These are phyloP conservation scores for Penaeus chinensis DNA, from an alignment of 1,140 invertebrate genomes.

Conservation along the genomic window DNA sequence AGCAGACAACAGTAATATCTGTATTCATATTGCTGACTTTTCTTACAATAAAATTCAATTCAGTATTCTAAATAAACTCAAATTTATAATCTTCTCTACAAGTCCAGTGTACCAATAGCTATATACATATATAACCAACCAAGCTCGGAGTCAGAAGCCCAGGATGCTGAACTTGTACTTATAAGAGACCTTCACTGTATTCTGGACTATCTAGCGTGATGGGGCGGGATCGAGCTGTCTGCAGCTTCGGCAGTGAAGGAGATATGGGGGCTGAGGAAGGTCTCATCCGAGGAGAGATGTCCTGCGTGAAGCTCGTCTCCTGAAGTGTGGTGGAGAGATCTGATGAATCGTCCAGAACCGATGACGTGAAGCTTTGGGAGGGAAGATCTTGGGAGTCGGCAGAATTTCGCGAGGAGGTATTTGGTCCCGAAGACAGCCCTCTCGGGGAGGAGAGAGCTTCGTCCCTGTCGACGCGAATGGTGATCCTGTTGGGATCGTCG, in stretches of 20 bases:
- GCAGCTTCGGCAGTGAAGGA: slow-evolving; percentile 42
- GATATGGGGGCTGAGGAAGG: slow-evolving; percentile 33
- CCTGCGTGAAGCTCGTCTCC: slow-evolving; percentile 36
- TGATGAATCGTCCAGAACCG: slow-evolving; percentile 10
- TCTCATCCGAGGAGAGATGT: slow-evolving; percentile 9
- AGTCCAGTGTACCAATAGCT: slow-evolving; percentile 32
- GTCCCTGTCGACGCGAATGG: slow-evolving; percentile 62
- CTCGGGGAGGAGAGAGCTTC: slow-evolving; percentile 49
- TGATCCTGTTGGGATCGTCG: slow-evolving; percentile 64
- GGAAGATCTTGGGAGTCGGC: slow-evolving; percentile 23
- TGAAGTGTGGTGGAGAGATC: slow-evolving; percentile 27
- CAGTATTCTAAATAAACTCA: slow-evolving; percentile 7
- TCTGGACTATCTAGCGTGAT: slow-evolving; percentile 59
- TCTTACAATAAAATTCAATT: background rate
- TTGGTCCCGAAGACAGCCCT: slow-evolving; percentile 31
- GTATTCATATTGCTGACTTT: too few species aligned
- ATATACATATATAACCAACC: slow-evolving; percentile 37
- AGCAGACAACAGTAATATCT: background rate
- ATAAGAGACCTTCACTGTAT: slow-evolving; percentile 49
- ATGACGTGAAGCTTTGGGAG: slow-evolving; percentile 22
- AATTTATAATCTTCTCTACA: slow-evolving; percentile 13
- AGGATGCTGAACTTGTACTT: slow-evolving; percentile 36
- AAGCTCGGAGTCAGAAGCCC: slow-evolving; percentile 30
- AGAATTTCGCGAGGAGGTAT: slow-evolving; percentile 46
- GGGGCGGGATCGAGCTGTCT: slow-evolving; percentile 46